phyloP scores from a whole-genome alignment of 2,113 vertebrate species.

The Cervus canadensis region DNA sequence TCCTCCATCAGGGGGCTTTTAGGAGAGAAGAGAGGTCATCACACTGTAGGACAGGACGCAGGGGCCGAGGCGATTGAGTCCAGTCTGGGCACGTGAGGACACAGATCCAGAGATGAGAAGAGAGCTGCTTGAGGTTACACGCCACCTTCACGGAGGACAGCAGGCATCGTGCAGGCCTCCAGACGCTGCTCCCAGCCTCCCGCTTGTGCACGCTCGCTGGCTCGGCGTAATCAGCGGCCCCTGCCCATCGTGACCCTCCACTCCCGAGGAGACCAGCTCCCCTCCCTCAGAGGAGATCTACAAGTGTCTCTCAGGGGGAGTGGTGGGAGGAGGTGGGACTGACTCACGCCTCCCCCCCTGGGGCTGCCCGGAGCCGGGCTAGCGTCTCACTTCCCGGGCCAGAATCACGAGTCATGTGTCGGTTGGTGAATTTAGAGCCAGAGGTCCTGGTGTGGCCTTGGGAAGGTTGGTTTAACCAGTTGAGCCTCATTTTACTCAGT shows the following conservation, averaged over 20 bases:
- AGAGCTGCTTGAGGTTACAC: no score
- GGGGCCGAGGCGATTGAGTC: background rate
- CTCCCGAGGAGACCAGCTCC: background rate
- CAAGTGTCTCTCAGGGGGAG: background rate
- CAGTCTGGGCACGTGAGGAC: background rate
- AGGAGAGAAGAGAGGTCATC: background rate
- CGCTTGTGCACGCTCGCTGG: background rate
- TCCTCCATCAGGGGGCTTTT: background rate
- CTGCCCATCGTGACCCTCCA: fast-evolving
- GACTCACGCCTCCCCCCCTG: background rate
- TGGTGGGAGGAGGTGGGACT: background rate
- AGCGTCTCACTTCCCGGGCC: background rate
- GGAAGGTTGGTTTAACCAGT: background rate
- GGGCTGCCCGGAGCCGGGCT: background rate
- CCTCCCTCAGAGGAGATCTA: no score
- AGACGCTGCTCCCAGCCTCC: background rate
- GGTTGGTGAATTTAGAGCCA: background rate
- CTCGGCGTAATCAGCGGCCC: background rate
- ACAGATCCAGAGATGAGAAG: background rate
- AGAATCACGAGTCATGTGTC: background rate
- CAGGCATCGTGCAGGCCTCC: background rate
- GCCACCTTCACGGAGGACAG: background rate
- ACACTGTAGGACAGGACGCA: no score
- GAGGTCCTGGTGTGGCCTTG: background rate
- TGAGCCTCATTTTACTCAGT: background rate